Percentiles rank a stretch among this genome's conserved stretches.
These are phyloP conservation scores for Andrena fulva DNA, from an alignment of 2,888 invertebrate species.

Conservation along the genomic window DNA sequence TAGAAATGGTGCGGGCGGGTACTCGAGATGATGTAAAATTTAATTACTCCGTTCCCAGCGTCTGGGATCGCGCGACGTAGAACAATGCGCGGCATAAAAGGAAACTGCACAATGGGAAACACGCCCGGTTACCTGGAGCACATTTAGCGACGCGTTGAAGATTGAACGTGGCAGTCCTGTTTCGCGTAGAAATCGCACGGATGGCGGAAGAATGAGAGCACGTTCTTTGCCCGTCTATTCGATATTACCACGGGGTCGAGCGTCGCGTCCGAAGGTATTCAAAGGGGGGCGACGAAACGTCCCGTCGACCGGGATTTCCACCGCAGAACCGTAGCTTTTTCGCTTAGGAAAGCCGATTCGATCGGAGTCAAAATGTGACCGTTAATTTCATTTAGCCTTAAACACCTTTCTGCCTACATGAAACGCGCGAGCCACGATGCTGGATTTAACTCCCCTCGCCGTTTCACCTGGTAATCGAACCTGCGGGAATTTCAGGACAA, in stretches of 20 bases:
- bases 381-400: constrained; percentile 34
- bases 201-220: constrained; percentile 14
- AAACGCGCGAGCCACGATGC: not conserved
- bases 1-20: not conserved
- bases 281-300: constrained; percentile 27
- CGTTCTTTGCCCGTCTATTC: not conserved
- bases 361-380: constrained; percentile 18
- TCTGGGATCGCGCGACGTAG: not conserved
- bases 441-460: constrained; percentile 7
- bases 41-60: constrained; percentile 36
- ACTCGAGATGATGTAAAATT: constrained; percentile 33
- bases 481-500: not conserved
- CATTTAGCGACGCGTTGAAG: constrained; percentile 7
- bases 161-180: constrained; percentile 20
- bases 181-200: constrained; percentile 4
- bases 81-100: constrained; percentile 22
- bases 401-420: constrained; percentile 2
- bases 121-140: constrained; percentile 16
- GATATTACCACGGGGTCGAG: constrained; percentile 9
- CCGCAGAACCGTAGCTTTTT: constrained; percentile 10
- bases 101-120: constrained; percentile 15
- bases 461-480: constrained; percentile 14
- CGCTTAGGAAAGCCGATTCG: not conserved
- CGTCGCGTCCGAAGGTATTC: constrained; percentile 20
- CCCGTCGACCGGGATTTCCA: not conserved